A percentile compares a stretch with the other conserved stretches of the same genome.
phyloP scores from a whole-genome alignment of 2,113 vertebrate species.

The Channa argus region DNA sequence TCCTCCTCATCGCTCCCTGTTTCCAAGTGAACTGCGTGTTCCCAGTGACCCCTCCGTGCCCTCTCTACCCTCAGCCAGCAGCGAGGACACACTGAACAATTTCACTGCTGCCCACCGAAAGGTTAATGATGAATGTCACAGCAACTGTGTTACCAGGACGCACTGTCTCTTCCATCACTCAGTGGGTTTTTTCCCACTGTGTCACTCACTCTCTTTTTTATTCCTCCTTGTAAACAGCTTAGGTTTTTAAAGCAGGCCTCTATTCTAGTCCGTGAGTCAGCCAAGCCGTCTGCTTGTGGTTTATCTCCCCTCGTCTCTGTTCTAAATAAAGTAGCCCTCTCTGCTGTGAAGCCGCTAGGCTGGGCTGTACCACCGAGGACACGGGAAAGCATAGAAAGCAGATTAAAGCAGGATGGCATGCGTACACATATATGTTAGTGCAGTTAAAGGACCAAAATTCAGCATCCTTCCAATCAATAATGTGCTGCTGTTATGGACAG shows the following conservation, averaged over 20 bases:
- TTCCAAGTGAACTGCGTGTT: not conserved
- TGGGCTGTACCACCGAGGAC: constrained; percentile 57
- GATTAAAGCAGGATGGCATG: constrained; percentile 2
- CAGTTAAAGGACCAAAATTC: not conserved
- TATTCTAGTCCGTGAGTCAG: constrained; percentile 72
- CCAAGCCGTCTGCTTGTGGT: constrained; percentile 70
- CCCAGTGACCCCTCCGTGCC: not conserved
- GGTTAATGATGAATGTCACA: constrained; percentile 1
- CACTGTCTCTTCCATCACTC: not conserved
- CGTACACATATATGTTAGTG: not conserved
- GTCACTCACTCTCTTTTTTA: constrained; percentile 5
- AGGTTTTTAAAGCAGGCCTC: constrained; percentile 45
- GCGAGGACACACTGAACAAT: not conserved
- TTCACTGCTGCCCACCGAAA: not conserved
- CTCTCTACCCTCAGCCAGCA: not conserved
- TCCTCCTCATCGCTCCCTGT: not conserved
- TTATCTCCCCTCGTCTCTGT: constrained; percentile 46
- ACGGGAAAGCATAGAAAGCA: constrained; percentile 39
- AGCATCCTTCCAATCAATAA: not conserved
- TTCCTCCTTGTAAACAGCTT: not conserved
- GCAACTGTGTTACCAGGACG: not conserved
- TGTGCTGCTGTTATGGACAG: not conserved
- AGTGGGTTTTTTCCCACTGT: constrained; percentile 35
- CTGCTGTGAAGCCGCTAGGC: constrained; percentile 56
- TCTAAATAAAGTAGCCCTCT: constrained; percentile 73